Base-by-base conservation (phyloP, 2,888 invertebrate species). In the Meliscaeva auricollis region DNA sequence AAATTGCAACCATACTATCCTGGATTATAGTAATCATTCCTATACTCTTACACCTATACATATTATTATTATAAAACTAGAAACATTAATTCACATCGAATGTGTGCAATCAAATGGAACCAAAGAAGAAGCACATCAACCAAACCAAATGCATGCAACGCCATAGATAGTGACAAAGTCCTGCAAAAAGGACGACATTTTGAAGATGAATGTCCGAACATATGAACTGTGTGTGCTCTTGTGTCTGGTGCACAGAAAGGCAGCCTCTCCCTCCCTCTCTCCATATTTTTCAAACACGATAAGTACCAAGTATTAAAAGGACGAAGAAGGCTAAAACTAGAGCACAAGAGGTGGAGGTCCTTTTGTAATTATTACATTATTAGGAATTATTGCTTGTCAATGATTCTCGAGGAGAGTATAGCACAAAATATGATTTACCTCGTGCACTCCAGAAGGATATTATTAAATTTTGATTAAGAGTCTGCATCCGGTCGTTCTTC, bases 401-500 rank as follows among this genome's bases (percentile, higher is more conserved):
- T 85, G 76, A 80, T 48, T 62, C 70, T 52, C 68, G 60, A 68
- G 69, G 64, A 50, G 50, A 62, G 56, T 35, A 30, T 30, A 41
- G 46, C 26, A 32, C n/a, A 62, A 41, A 58, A 41, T 74, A 84
- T 85, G 81, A 85, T 85, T 85, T 81, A 85, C 72, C 72, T 73
- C 44, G 44, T 32, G 30, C 54, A 69, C 69, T 62, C 62, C 60
- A 69, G 58, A 69, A 46, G 66, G 62, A 79, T 81, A 77, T 84
- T 84, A 85, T 85, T 85, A 85, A 85, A 85, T 81, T 81, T 85
- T 85, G 85, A 85, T 85, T 85, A 85, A 85, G 72, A 54, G 62
- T 56, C 70, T n/a, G 46, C 64, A 64, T 32, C 58, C 68, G 50
- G 30, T 56, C 60, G 66, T 64, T n/a, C n/a, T n/a, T n/a, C n/a